These are phyloP conservation scores for Tigriopus californicus DNA, from an alignment of 2,888 invertebrate species.

Conservation along the genomic window DNA sequence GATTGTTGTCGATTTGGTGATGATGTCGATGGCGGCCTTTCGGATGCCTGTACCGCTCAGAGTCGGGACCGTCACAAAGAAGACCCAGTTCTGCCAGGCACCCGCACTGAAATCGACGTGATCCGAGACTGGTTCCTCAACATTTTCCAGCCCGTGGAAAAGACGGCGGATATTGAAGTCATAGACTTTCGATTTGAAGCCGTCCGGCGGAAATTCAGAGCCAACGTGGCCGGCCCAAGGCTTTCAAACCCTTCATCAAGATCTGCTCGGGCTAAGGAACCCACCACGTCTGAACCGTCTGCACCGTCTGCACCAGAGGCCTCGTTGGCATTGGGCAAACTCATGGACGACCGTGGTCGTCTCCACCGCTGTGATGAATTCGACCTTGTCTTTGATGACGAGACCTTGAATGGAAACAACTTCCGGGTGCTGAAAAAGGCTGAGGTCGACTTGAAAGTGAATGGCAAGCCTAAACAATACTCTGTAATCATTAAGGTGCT, in stretches of 20 bases:
- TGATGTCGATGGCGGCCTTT: too few relatives aligned
- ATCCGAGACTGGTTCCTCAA: constrained; percentile 11
- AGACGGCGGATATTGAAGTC: constrained; percentile 6
- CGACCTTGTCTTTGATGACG: background rate
- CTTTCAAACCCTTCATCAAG: background rate
- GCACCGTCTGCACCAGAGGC: too few relatives aligned
- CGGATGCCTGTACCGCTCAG: too few relatives aligned
- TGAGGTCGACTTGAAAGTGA: background rate
- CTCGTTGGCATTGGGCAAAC: background rate
- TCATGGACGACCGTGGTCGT: background rate
- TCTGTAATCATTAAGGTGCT: constrained; percentile 9
- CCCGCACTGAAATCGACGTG: background rate
- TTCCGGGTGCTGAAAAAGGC: constrained; percentile 8
- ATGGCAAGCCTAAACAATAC: constrained; percentile 3
- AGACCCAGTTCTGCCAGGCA: too few relatives aligned
- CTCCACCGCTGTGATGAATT: background rate
- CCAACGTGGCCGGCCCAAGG: background rate
- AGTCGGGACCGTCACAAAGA: too few relatives aligned
- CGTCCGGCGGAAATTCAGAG: background rate
- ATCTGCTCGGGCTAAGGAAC: too few relatives aligned
- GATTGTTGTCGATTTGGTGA: too few relatives aligned
- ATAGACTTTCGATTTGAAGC: constrained; percentile 5
- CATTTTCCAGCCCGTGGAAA: constrained; percentile 9
- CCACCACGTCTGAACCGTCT: background rate
- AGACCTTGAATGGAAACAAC: background rate